These are phyloP conservation scores for Corydoras maculifer DNA, from an alignment of 2,113 vertebrate species.

Conservation along the genomic window DNA sequence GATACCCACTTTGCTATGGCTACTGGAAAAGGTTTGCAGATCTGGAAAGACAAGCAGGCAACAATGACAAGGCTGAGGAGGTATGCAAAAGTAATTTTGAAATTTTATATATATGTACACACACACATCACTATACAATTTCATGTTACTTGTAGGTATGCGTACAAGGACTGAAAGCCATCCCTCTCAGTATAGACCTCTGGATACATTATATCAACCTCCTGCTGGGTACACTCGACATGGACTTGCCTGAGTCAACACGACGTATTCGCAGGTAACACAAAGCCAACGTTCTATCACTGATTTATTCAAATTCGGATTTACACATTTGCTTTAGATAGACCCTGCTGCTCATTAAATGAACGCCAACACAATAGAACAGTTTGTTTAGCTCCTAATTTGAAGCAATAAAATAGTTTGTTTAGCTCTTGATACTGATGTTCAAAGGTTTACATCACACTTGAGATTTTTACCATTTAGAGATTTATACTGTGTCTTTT, in stretches of 20 bases:
- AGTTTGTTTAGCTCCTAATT: too few relatives aligned
- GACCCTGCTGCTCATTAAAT: too few relatives aligned
- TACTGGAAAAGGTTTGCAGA: slow-evolving; percentile 85
- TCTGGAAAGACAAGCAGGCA: slow-evolving; percentile 67
- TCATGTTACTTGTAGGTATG: slow-evolving; percentile 62
- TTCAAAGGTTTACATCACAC: too few relatives aligned
- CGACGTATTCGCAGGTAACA: slow-evolving; percentile 67
- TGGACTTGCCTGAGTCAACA: slow-evolving; percentile 65
- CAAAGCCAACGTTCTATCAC: neutral
- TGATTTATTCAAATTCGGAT: neutral
- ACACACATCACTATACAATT: too few relatives aligned
- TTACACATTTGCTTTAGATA: neutral
- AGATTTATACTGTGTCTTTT: too few relatives aligned
- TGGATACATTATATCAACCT: slow-evolving; percentile 82
- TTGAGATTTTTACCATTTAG: too few relatives aligned
- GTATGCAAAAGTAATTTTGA: slow-evolving; percentile 46
- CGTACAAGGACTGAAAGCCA: slow-evolving; percentile 65
- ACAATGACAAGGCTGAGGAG: slow-evolving; percentile 64
- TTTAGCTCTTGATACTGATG: too few relatives aligned
- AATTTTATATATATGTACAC: too few relatives aligned
- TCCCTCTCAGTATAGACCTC: slow-evolving; percentile 75
- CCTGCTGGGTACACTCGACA: slow-evolving; percentile 69
- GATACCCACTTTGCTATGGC: slow-evolving; percentile 78
- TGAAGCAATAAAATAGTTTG: too few relatives aligned
- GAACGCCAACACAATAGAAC: too few relatives aligned